These are phyloP conservation scores for Sturnus vulgaris DNA, from an alignment of 2,113 vertebrate genomes.

Conservation along the genomic window DNA sequence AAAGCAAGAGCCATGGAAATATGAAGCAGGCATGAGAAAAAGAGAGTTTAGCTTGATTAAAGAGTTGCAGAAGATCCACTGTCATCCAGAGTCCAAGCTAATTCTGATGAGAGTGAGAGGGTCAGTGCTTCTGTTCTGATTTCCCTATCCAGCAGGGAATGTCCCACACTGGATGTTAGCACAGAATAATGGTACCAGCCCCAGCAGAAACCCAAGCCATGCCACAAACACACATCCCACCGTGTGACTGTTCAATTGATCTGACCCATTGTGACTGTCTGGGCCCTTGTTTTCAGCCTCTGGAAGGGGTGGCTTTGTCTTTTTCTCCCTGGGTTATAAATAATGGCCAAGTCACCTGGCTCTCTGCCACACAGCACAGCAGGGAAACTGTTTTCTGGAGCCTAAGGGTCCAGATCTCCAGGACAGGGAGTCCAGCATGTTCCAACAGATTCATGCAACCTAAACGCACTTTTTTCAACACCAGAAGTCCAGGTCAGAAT, in stretches of 20 bases:
- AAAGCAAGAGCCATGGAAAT: not conserved
- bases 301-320: not conserved
- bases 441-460: not conserved
- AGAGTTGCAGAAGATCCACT: not conserved
- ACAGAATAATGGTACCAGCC: not conserved
- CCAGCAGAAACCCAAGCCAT: not conserved
- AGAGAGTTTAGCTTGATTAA: not conserved
- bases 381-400: not conserved
- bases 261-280: not conserved
- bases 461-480: not conserved
- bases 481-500: not conserved
- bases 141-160: not conserved
- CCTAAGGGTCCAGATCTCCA: not conserved
- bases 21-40: not conserved
- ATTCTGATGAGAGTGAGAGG: not conserved
- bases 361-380: not conserved
- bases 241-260: not conserved
- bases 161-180: rapidly evolving
- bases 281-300: not conserved
- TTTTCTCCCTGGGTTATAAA: not conserved
- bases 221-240: too few relatives aligned
- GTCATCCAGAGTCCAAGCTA: not conserved
- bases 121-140: not conserved
- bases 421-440: not conserved
- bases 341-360: not conserved